Percentiles rank a stretch among this genome's conserved stretches.
Conservation (phyloP, 2,888 invertebrate genomes). For the Lumbricus terrestris region DNA sequence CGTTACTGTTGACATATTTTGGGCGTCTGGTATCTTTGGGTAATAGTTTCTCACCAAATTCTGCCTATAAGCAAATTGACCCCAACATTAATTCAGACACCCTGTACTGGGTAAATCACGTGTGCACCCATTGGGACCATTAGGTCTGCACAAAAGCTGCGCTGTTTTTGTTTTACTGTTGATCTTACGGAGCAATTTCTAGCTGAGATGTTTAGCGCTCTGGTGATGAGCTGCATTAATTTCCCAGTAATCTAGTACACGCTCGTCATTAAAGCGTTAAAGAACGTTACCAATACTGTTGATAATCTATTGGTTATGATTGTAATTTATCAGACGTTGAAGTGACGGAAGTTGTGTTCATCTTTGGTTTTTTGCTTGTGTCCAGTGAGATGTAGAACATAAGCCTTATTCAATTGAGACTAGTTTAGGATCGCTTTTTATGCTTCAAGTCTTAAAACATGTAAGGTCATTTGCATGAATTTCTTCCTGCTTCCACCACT, state of each 20-base stretch:
- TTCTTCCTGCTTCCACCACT: neutral
- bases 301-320: neutral
- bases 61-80: neutral
- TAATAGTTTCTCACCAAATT: neutral
- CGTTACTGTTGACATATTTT: neutral
- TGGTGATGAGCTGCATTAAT: too few relatives aligned
- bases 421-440: neutral
- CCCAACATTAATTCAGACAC: neutral
- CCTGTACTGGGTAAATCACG: neutral
- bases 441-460: neutral
- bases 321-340: neutral
- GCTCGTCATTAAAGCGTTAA: neutral
- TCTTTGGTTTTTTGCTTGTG: neutral
- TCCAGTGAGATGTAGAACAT: neutral
- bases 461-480: neutral
- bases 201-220: neutral
- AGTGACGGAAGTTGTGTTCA: neutral
- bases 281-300: neutral
- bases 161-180: neutral
- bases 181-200: neutral
- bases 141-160: neutral
- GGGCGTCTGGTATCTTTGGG: neutral
- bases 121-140: neutral
- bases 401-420: neutral
- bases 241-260: too few relatives aligned